A percentile compares a stretch with the other conserved stretches of the same genome.
Conservation (phyloP, 2,797 vertebrate genomes). For the Uromys caudimaculatus region DNA sequence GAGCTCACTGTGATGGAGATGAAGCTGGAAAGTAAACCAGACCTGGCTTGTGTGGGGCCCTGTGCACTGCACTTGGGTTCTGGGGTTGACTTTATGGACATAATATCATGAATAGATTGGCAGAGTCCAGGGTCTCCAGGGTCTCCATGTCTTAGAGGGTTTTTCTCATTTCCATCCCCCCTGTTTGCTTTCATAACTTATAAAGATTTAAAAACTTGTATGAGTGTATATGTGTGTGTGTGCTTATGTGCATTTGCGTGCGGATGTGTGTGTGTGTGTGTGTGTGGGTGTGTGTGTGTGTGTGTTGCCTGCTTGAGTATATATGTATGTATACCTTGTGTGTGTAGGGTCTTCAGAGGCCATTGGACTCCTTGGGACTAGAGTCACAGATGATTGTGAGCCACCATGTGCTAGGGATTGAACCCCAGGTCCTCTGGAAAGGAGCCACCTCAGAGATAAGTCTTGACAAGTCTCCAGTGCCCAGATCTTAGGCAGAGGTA, state of each 20-base stretch:
- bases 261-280: too few relatives aligned
- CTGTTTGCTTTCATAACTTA: neutral
- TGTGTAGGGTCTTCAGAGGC: neutral
- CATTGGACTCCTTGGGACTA: neutral
- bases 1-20: neutral
- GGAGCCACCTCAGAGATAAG: neutral
- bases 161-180: neutral
- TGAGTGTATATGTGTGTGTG: neutral
- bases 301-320: too few relatives aligned
- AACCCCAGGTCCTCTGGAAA: neutral
- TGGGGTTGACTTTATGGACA: neutral
- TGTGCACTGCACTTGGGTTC: rapidly evolving
- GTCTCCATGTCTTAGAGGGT: neutral
- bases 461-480: neutral
- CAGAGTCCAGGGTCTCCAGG: neutral
- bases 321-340: neutral
- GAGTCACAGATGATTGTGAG: neutral
- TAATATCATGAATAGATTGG: neutral
- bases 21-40: neutral
- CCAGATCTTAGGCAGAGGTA: neutral
- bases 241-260: neutral
- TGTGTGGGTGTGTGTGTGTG: too few relatives aligned
- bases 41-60: rapidly evolving
- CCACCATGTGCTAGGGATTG: neutral
- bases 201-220: neutral